Evolutionary conservation across 2,797 vertebrate genomes (phyloP), one percentile per base, ranked within the genome.

Genomic region (Bryconaethiops microstoma): DNA sequence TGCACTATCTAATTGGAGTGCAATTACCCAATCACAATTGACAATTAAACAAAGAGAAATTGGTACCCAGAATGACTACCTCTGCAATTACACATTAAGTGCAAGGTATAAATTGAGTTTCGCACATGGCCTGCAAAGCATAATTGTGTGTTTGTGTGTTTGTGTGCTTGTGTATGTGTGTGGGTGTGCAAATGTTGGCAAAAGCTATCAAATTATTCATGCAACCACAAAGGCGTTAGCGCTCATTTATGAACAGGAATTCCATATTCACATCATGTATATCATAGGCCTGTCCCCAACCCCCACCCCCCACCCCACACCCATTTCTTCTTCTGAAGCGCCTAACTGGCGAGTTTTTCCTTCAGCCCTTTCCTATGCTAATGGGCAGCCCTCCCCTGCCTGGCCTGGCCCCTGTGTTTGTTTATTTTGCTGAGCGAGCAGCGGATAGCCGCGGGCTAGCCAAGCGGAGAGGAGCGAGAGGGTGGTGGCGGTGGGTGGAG

Each of bases 341-440:
- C 90, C 86, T 87, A 91, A 93, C 91, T 91, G 91, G 80, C 65
- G 82, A 85, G 83, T 81, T 86, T 86, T 81, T 84, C 79, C 86
- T 82, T 77, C 35, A 75, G 59, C 78, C 72, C 64, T 90, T 91
- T 90, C 88, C 90, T 93, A 90, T 94, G 93, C 82, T 86, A 90
- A 90, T 93, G 88, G 85, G 25, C 5, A 59, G 68, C 71, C 50
- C 74, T 68, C 67, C 63, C 63, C 82, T 48, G 25, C 80, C 63
- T 21, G 29, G 68, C 75, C 76, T 78, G 76, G 90, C 39, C 89
- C 88, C 92, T 39, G 88, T 89, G 89, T 93, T 92, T 92, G 89
- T 92, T 87, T 91, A 93, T 90, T 94, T 93, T 94, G 93, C 92
- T 90, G 93, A 94, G 92, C 91, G 94, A 91, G 82, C 85, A 86